Evolutionary conservation across 2,797 vertebrate species (phyloP), one percentile per base, ranked within the genome.

Genomic region (Okamejei kenojei): DNA sequence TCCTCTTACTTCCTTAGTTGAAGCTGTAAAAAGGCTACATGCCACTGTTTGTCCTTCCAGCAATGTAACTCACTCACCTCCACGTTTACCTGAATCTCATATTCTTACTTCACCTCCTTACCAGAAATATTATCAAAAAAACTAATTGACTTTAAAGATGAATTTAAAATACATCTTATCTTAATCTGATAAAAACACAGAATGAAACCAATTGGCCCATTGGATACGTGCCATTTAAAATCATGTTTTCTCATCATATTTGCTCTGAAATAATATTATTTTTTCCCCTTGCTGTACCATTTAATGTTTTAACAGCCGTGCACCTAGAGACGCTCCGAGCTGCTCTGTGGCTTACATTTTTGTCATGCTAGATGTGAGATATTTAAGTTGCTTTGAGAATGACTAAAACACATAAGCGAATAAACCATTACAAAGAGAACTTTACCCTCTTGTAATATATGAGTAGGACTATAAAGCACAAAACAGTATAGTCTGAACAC

Each of bases 311-410:
- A 77, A 77, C 74, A 77, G 29, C 29, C 32, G 32, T 35, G n/a
- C n/a, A 78, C n/a, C 35, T n/a, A 35, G 11, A 35, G 77, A 32
- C n/a, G 77, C 77, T 78, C 10, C n/a, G 11, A 15, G 76, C n/a
- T 78, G 76, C 76, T 32, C 19, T 78, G n/a, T 32, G 13, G 11
- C 35, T 32, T 23, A 73, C 71, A 68, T 73, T 21, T 23, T 73
- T 73, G 71, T 1, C 71, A 73, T 73, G 71, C 71, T 73, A 5
- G 19, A 26, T 73, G 71, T 73, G 71, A 78, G 10, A 35, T 15
- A 78, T 78, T 78, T 78, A 78, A 78, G 77, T 78, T 35, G 11
- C n/a, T 78, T 78, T 78, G 77, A 78, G n/a, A 32, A 78, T 78
- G 15, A 78, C 13, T 78, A 17, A 35, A 78, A 35, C 74, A 7